Evolutionary conservation across 2,888 invertebrate genomes (phyloP), one percentile per base, ranked within the genome.

Genomic region (Drosophila macrothrix): DNA sequence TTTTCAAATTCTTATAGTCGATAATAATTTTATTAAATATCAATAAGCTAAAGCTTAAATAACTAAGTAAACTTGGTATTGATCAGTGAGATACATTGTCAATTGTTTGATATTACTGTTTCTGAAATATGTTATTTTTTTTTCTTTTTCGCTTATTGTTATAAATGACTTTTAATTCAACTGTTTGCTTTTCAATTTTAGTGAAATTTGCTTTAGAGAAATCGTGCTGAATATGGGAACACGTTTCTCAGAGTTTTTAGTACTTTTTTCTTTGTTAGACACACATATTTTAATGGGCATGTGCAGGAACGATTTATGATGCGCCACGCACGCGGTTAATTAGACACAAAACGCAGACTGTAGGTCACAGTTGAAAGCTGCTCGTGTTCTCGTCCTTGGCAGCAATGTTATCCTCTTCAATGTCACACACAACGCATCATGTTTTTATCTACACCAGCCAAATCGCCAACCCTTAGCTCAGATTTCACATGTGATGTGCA

Each of bases 271-370:
- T 68, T 76, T 76, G 58, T 54, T 77, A 73, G 58, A 61, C 73
- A 86, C 64, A 88, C 69, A 88, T 81, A 84, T 88, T 88, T 84
- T 84, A 86, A 84, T 88, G 82, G 84, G 79, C 84, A 78, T 84
- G 88, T 82, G 80, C 82, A 79, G 78, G 68, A 78, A 87, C 87
- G 89, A 85, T 85, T 85, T 88, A 88, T 86, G 89, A 88, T 82
- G 89, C 82, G 89, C 87, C 89, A 88, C 87, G 87, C 89, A 87
- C 87, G 87, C 84, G 89, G 89, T 85, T 88, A 88, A 88, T 85
- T 88, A 85, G 84, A 87, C 84, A 87, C 80, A 87, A 76, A 71
- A 50, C 41, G 53, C 60, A n/a, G 50, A 74, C 66, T 49, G 50
- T 61, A 70, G 85, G 74, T 66, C 72, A 83, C 69, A 82, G 67